Evolutionary conservation across 2,113 vertebrate genomes (phyloP), one percentile per base, ranked within the genome.

Genomic region (Verasper variegatus): DNA sequence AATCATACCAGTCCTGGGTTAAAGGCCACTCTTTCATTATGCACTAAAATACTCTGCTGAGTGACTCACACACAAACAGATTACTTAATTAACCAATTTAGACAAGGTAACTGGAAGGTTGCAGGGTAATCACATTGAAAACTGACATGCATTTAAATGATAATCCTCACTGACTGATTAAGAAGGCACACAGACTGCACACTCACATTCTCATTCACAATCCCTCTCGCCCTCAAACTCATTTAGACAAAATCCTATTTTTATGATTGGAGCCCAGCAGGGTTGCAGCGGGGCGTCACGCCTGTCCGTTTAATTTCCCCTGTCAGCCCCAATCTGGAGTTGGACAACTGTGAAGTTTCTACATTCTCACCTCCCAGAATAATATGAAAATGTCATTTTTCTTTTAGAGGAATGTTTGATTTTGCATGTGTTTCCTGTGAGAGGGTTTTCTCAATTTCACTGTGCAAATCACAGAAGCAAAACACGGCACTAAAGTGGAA

Each of bases 71-170:
- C 55, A 72, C 72, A 76, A 57, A 66, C 75, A 72, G 62, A 42
- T 74, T 13, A 71, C 67, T 70, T 86, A 84, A 84, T 88, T 73
- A 89, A 74, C n/a, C 40, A 76, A 74, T 85, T 88, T 79, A 71
- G 73, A 83, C 64, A 71, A 88, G 76, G 81, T 86, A 81, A 63
- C 59, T 61, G 68, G 73, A 86, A 78, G 81, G 84, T 82, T 81
- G 81, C 76, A 66, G 71, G 74, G 69, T 76, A 74, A 81, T 85
- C 76, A 79, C 82, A 64, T 35, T 83, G 77, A 78, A 86, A 75
- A 71, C 37, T 82, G 73, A 77, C 66, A 63, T 74, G 72, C 78
- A 86, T 90, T 77, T 72, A 80, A 82, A 88, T 78, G 68, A 85
- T 83, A 66, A 86, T 78, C 73, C 76, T 73, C 56, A 71, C 71